Base-by-base conservation (phyloP, 2,113 vertebrate species). In the Fregetta grallaria region DNA sequence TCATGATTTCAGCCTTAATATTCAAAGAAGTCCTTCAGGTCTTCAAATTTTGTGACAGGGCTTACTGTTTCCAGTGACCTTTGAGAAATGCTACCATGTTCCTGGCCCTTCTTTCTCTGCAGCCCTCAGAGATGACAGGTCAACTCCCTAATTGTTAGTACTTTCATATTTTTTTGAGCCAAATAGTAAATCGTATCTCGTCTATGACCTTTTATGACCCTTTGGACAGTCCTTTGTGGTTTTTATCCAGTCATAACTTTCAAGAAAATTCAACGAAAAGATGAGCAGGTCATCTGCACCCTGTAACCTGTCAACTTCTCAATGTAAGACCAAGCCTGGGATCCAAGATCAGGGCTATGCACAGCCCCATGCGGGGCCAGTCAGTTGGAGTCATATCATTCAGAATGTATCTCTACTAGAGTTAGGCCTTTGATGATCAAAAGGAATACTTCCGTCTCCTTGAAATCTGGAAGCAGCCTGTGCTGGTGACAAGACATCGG, bases 401-500 rank as follows among this genome's bases (percentile, higher is more conserved):
- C 77, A 53, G 76, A 84, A 53, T 76, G 23, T 45, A 19, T 30
- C 22, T 11, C 50, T 70, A 29, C 55, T 81, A 44, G 12, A 40
- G 45, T n/a, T 34, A 76, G 29, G 20, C 6, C 56, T 63, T 25
- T 55, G 25, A 47, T 22, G 20, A 70, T 19, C 36, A 76, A 83
- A 91, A 29, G 0, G 3, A 76, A 17, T 8, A 13, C 32, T 67
- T 86, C 22, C 3, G 11, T 40, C 40, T 65, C 71, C 52, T 29
- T 50, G 45, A 70, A 62, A 80, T 14, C 59, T 49, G 13, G 27
- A 71, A 66, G 25, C 2, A 6, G 11, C 23, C 32, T 73, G 40
- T 0, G 0, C 18, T 67, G 49, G 9, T 73, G 66, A 50, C 11
- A 42, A 56, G 18, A 65, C 17, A n/a, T 58, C 0, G 2, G 9